These are phyloP conservation scores for Myiagra hebetior DNA, from an alignment of 2,113 vertebrate genomes.

Conservation along the genomic window DNA sequence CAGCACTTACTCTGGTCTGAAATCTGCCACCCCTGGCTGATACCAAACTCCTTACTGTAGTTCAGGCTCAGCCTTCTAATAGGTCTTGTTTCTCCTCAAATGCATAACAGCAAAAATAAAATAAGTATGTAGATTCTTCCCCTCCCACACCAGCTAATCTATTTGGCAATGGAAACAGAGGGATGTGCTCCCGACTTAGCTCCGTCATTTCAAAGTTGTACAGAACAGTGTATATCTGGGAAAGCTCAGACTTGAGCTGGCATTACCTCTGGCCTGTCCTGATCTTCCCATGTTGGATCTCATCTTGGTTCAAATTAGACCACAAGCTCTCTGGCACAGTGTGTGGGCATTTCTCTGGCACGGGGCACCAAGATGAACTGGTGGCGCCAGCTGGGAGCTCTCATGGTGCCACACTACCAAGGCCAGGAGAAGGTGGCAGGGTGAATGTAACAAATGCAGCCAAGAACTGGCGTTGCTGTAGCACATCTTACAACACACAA, in stretches of 20 bases:
- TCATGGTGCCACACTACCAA: accelerated
- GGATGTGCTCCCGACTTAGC: accelerated
- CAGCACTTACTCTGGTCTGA: not conserved
- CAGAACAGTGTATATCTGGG: accelerated
- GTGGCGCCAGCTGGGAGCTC: not conserved
- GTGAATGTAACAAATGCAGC: not conserved
- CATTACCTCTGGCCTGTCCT: not conserved
- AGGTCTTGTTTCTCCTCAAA: not conserved
- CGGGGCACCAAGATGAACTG: accelerated
- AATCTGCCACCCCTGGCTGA: not conserved
- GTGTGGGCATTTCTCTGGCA: accelerated
- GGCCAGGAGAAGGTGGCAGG: not conserved
- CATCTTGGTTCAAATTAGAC: not conserved
- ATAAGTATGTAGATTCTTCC: not conserved
- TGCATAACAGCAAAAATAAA: not conserved
- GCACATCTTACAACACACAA: not conserved
- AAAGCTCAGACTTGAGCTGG: not conserved
- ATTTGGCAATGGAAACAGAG: not conserved
- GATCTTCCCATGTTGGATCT: not conserved
- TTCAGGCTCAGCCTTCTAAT: not conserved
- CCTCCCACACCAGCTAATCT: not conserved
- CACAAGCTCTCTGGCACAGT: not conserved
- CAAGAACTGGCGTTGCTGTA: not conserved
- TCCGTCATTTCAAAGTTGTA: not conserved
- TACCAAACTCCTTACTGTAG: not conserved